A percentile compares a stretch with the other conserved stretches of the same genome.
Evolutionary conservation across 1,140 invertebrate genomes (phyloP).

Genomic region (Drosophila mauritiana): DNA sequence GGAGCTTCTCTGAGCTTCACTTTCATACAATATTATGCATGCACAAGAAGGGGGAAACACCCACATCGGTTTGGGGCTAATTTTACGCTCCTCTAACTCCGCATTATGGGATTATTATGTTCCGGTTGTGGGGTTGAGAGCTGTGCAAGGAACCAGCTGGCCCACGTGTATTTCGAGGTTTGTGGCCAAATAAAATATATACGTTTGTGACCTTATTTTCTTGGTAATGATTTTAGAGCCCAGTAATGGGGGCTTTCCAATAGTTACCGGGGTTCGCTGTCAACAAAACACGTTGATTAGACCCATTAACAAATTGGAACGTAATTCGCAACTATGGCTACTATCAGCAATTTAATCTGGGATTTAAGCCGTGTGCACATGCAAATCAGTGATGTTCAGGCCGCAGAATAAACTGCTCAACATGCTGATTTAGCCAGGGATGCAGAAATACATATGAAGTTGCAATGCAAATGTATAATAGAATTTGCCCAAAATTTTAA

Average conservation of each 20-base stretch:
- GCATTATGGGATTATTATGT: slow-evolving; percentile 61
- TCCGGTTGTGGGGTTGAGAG: slow-evolving; percentile 10
- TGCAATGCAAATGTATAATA: background rate
- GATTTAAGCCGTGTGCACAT: slow-evolving; percentile 14
- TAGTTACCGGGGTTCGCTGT: background rate
- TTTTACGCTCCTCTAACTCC: slow-evolving; percentile 75
- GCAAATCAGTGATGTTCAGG: slow-evolving; percentile 19
- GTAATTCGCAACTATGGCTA: background rate
- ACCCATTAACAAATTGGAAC: slow-evolving; percentile 14
- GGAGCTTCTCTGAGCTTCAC: slow-evolving; percentile 23
- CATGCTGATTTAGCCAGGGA: slow-evolving; percentile 2
- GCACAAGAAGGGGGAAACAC: slow-evolving; percentile 11
- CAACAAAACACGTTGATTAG: slow-evolving; percentile 6
- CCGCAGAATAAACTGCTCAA: slow-evolving; percentile 13
- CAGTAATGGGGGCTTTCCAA: background rate
- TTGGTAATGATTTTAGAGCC: slow-evolving; percentile 1
- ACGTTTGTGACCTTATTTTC: slow-evolving; percentile 9
- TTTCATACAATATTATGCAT: slow-evolving; percentile 37
- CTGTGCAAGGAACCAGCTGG: slow-evolving; percentile 10
- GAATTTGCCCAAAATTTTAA: background rate
- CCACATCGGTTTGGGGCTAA: slow-evolving; percentile 50
- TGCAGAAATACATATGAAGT: no score
- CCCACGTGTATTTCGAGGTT: slow-evolving; percentile 14
- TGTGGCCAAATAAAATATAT: slow-evolving; percentile 32
- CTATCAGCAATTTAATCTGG: slow-evolving; percentile 1